A percentile compares a stretch with the other conserved stretches of the same genome.
Conservation (phyloP, 2,888 invertebrate species). For the Nephrocerus scutellatus region DNA sequence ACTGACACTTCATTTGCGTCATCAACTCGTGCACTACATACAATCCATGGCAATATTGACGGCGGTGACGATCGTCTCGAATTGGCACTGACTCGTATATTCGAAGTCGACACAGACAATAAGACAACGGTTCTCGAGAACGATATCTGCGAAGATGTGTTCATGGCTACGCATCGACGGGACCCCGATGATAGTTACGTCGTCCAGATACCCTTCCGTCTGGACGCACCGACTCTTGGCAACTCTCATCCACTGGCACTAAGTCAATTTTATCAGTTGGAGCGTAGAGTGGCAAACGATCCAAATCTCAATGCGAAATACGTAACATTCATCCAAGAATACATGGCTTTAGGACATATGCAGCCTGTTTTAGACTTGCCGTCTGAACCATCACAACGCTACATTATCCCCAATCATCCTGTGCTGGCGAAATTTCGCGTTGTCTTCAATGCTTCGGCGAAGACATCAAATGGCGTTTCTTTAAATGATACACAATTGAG, state of each 20-base stretch:
- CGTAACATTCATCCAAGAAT: not conserved
- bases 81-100: conserved; percentile 2
- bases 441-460: conserved; percentile 5
- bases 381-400: conserved; percentile 1
- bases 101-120: conserved; percentile 1
- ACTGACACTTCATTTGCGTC: too few species aligned
- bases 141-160: not conserved
- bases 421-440: conserved; percentile 5
- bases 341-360: not conserved
- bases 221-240: too few species aligned
- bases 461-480: conserved; percentile 8
- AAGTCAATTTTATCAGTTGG: not conserved
- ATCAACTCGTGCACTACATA: too few species aligned
- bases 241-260: conserved; percentile 1
- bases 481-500: conserved; percentile 8
- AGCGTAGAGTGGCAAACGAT: not conserved
- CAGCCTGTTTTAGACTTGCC: too few species aligned
- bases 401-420: conserved; percentile 4
- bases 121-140: not conserved
- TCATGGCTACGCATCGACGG: conserved; percentile 1
- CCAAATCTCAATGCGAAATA: not conserved
- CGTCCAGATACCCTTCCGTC: not conserved
- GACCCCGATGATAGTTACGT: not conserved
- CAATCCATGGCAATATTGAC: not conserved
- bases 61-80: too few species aligned